A percentile compares a stretch with the other conserved stretches of the same genome.
Conservation (phyloP, 2,113 vertebrate species). For the Zosterops lateralis region DNA sequence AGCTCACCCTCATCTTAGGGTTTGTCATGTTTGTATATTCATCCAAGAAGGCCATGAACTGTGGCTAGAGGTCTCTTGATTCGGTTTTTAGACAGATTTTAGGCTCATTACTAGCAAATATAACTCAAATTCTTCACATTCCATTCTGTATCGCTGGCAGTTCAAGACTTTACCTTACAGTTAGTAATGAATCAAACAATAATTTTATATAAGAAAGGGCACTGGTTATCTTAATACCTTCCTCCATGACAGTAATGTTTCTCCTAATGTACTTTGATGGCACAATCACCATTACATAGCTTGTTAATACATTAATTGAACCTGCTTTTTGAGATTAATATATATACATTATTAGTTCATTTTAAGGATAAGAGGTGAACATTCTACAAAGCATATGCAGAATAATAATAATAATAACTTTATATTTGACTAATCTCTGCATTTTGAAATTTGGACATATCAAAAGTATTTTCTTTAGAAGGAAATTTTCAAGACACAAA, state of each 20-base stretch:
- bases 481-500: neutral
- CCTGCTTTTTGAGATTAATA: neutral
- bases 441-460: neutral
- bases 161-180: neutral
- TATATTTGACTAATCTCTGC: neutral
- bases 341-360: neutral
- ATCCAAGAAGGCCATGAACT: neutral
- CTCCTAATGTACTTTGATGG: neutral
- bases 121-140: neutral
- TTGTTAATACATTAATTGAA: neutral
- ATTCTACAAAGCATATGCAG: neutral
- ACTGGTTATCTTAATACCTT: neutral
- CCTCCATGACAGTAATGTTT: neutral
- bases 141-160: neutral
- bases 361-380: neutral
- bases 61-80: neutral
- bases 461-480: neutral
- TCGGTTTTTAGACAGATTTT: constrained; percentile 4
- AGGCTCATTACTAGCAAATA: neutral
- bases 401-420: neutral
- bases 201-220: neutral
- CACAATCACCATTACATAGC: neutral
- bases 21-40: neutral
- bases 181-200: constrained; percentile 6
- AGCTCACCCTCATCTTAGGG: neutral